These are phyloP conservation scores for Drosophila histrio DNA, from an alignment of 2,888 invertebrate genomes.

Conservation along the genomic window DNA sequence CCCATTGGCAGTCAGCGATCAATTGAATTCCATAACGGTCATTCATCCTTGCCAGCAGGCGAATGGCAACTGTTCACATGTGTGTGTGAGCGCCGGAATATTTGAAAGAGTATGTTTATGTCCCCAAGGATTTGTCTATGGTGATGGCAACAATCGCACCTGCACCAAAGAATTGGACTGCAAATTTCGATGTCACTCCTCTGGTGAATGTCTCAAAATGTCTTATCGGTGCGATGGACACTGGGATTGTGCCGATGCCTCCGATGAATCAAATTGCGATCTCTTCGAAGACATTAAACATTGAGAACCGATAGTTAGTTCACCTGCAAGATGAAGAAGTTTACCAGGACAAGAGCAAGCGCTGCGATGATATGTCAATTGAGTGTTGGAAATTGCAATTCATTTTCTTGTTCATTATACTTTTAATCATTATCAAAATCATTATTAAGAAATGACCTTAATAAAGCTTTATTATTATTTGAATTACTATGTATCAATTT, in stretches of 20 bases:
- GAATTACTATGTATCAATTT: too few relatives aligned
- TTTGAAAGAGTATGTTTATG: constrained; percentile 86
- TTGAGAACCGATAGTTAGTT: constrained; percentile 85
- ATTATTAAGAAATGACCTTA: background rate
- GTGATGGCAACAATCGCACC: constrained; percentile 84
- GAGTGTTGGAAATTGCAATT: background rate
- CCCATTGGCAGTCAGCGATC: constrained; percentile 64
- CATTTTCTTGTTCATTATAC: background rate
- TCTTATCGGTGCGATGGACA: constrained; percentile 86
- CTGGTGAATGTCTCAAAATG: constrained; percentile 86
- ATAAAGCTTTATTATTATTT: background rate
- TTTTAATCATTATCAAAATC: background rate
- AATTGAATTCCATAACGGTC: constrained; percentile 19
- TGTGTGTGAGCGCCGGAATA: constrained; percentile 87
- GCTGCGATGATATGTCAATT: constrained; percentile 85
- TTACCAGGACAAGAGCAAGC: constrained; percentile 84
- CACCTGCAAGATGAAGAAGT: constrained; percentile 85
- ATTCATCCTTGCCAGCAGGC: constrained; percentile 86
- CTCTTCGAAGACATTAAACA: constrained; percentile 71
- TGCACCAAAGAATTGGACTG: constrained; percentile 86
- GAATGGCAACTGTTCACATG: constrained; percentile 89
- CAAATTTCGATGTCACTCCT: constrained; percentile 84
- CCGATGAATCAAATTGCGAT: constrained; percentile 85
- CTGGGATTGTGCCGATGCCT: constrained; percentile 86
- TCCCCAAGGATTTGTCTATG: constrained; percentile 87